Evolutionary conservation across 2,113 vertebrate genomes (phyloP), one percentile per base, ranked within the genome.

Genomic region (Seriola dumerili): DNA sequence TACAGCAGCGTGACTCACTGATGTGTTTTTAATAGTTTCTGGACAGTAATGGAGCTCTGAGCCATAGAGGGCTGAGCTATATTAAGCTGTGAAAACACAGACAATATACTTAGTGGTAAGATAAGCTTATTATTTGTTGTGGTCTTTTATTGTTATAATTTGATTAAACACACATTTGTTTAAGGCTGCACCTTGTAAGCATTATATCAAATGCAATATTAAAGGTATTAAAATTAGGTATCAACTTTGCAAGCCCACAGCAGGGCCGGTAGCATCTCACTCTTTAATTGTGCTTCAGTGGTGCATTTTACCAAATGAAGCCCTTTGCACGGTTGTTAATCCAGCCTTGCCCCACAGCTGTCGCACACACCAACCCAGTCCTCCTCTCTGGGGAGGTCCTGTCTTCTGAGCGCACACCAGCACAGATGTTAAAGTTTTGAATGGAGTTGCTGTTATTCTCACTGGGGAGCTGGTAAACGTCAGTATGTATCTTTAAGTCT

Each of bases 201-300:
- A 34, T 34, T 44, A 3, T 36, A 61, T 69, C 48, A 38, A 10
- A 32, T 55, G 21, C 6, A 40, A 71, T 57, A 71, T 71, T 42
- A 40, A 40, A 71, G 68, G 68, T 71, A 71, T 57, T 57, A 57
- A 71, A 42, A 40, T 40, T 8, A 57, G 69, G 29, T 68, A 61
- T 42, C 3, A 13, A 48, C 25, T 21, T 4, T 74, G 52, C 7
- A 23, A 16, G 11, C 46, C 46, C 23, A 48, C 32, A 44, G 21
- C 42, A 29, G n/a, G 34, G 44, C 23, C 44, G 1, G 1, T 19
- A 54, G 16, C 9, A 55, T 36, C 42, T 16, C 23, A 54, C 9
- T n/a, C 57, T 71, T 42, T 71, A 57, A 71, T 57, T 71, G 69
- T 40, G 36, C 38, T 70, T 82, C 68, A 38, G 69, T 71, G 52